phyloP scores from a whole-genome alignment of 1,140 invertebrate genomes.

The Daktulosphaira vitifoliae region DNA sequence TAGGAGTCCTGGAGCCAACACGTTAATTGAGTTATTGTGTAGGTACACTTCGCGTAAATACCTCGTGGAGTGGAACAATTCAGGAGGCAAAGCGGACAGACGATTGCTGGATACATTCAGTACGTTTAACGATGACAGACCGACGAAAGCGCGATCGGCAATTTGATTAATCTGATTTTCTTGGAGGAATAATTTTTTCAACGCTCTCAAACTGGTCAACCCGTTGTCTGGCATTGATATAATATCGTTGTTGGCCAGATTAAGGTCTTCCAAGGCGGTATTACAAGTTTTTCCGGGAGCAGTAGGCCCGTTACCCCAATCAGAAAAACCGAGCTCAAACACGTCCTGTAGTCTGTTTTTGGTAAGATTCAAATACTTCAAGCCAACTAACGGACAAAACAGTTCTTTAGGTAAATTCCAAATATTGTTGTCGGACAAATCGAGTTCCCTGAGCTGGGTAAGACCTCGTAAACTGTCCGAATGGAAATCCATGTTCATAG shows the following conservation, averaged over 20 bases:
- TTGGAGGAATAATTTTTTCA: constrained; percentile 67
- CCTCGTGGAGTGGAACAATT: constrained; percentile 73
- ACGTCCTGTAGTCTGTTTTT: constrained; percentile 74
- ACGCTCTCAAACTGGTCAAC: constrained; percentile 62
- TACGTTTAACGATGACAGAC: constrained; percentile 66
- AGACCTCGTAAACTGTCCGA: constrained; percentile 61
- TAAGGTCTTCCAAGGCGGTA: constrained; percentile 68
- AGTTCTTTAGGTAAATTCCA: constrained; percentile 75
- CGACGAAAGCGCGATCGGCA: constrained; percentile 67
- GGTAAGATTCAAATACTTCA: constrained; percentile 69
- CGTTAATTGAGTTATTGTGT: constrained; percentile 76
- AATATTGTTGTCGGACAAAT: constrained; percentile 80
- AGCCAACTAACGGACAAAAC: constrained; percentile 69
- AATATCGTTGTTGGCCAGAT: constrained; percentile 75
- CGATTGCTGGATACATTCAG: constrained; percentile 79
- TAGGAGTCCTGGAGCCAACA: constrained; percentile 69
- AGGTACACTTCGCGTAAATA: constrained; percentile 62
- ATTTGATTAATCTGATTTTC: constrained; percentile 79
- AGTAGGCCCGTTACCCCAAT: constrained; percentile 46
- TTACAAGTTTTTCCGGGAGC: constrained; percentile 50
- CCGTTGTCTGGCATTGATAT: constrained; percentile 68
- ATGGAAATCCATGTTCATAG: constrained; percentile 67
- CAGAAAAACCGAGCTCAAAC: constrained; percentile 59
- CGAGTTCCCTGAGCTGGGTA: constrained; percentile 66
- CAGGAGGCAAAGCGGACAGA: constrained; percentile 73